These are phyloP conservation scores for Hybos culiciformis DNA, from an alignment of 2,888 invertebrate species.

Conservation along the genomic window DNA sequence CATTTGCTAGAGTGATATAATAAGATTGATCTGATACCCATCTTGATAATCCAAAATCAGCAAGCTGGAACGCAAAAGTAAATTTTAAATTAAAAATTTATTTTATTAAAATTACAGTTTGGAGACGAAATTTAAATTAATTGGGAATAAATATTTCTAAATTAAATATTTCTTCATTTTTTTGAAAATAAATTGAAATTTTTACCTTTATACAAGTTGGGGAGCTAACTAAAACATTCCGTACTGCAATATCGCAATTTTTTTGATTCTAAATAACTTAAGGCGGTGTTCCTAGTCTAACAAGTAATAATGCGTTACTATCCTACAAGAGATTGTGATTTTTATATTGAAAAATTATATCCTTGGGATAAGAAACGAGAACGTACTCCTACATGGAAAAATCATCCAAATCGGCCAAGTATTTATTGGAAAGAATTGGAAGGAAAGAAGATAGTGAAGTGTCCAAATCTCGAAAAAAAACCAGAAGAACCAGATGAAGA, in stretches of 20 bases:
- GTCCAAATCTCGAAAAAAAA: slow-evolving; percentile 24
- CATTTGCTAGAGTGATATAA: slow-evolving; percentile 89
- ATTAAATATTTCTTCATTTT: slow-evolving; percentile 31
- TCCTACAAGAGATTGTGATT: slow-evolving; percentile 20
- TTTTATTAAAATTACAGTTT: neutral
- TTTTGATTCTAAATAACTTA: slow-evolving; percentile 93
- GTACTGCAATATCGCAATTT: slow-evolving; percentile 98
- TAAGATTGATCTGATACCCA: slow-evolving; percentile 97
- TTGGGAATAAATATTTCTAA: slow-evolving; percentile 17
- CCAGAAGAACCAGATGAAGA: slow-evolving; percentile 18
- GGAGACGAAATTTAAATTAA: neutral
- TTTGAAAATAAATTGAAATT: neutral
- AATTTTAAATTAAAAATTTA: neutral
- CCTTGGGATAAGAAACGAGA: slow-evolving; percentile 20
- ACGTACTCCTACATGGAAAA: no score
- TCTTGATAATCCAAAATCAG: slow-evolving; percentile 93
- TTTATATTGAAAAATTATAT: slow-evolving; percentile 17
- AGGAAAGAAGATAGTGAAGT: slow-evolving; percentile 7
- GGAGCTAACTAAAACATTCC: slow-evolving; percentile 93
- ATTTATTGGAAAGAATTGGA: slow-evolving; percentile 20
- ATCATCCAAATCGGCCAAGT: slow-evolving; percentile 15
- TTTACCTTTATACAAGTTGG: slow-evolving; percentile 78
- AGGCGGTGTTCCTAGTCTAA: slow-evolving; percentile 78
- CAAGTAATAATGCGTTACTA: slow-evolving; percentile 6
- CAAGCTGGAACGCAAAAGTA: slow-evolving; percentile 42